phyloP scores from a whole-genome alignment of 2,797 vertebrate genomes.

The Chelon labrosus region DNA sequence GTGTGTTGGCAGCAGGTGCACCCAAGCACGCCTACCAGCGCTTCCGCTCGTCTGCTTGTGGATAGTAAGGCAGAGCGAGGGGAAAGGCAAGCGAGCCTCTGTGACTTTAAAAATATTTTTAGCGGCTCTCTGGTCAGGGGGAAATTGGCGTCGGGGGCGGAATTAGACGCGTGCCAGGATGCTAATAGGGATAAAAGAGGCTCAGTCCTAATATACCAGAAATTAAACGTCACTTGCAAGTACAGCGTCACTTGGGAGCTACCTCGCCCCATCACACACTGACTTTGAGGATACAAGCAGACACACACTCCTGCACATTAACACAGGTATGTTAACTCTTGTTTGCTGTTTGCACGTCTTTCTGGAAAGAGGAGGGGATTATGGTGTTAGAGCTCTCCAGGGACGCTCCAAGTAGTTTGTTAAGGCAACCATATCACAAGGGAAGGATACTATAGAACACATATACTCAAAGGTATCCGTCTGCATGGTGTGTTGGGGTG shows the following conservation, averaged over 20 bases:
- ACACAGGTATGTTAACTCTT: slow-evolving; percentile 70
- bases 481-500: background rate
- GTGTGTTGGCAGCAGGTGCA: slow-evolving; percentile 50
- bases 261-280: slow-evolving; percentile 27
- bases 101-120: slow-evolving; percentile 83
- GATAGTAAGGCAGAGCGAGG: slow-evolving; percentile 42
- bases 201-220: slow-evolving; percentile 82
- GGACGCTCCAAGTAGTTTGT: slow-evolving; percentile 20
- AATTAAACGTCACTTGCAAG: slow-evolving; percentile 76
- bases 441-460: background rate
- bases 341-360: slow-evolving; percentile 11
- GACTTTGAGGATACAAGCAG: slow-evolving; percentile 19
- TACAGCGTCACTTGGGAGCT: slow-evolving; percentile 32
- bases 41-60: slow-evolving; percentile 8
- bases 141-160: slow-evolving; percentile 72
- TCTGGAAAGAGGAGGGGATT: background rate
- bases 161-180: slow-evolving; percentile 70
- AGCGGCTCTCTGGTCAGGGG: slow-evolving; percentile 65
- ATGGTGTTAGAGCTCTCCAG: background rate
- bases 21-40: slow-evolving; percentile 16
- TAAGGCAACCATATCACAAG: background rate
- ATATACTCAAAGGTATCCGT: background rate
- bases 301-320: slow-evolving; percentile 1
- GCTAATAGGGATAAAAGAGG: slow-evolving; percentile 82
- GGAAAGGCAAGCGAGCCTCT: slow-evolving; percentile 44